Conservation (phyloP, 2,113 vertebrate genomes). For the Coptodon bakossiorum region DNA sequence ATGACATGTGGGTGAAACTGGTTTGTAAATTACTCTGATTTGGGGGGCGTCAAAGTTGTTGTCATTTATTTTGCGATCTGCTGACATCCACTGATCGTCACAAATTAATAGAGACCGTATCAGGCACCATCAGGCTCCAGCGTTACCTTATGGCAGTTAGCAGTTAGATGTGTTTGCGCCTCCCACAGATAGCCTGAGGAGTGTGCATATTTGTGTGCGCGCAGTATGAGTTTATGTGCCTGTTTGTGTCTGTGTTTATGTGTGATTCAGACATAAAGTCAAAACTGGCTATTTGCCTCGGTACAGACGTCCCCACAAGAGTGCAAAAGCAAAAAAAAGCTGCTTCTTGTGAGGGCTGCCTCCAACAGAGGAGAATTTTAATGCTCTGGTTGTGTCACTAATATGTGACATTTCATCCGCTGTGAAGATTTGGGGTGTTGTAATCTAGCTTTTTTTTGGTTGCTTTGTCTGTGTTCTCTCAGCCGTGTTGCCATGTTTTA, state of each 20-base stretch:
- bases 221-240: background rate
- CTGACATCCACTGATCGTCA: conserved; percentile 33
- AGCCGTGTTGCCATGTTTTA: background rate
- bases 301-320: background rate
- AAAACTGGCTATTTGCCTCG: background rate
- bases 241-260: background rate
- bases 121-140: conserved; percentile 13
- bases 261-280: background rate
- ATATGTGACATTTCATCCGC: background rate
- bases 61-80: conserved; percentile 42
- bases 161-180: conserved; percentile 3
- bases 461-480: background rate
- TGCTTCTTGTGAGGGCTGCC: background rate
- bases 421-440: background rate
- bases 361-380: background rate
- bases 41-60: background rate
- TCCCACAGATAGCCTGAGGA: background rate
- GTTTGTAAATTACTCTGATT: background rate
- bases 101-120: conserved; percentile 56
- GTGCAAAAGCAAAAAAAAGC: background rate
- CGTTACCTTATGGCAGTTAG: conserved; percentile 29
- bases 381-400: background rate
- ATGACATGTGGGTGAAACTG: background rate
- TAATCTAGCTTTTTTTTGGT: background rate
- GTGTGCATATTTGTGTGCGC: background rate